These are phyloP conservation scores for Tetanocera ferruginea DNA, from an alignment of 2,888 invertebrate species.

Conservation along the genomic window DNA sequence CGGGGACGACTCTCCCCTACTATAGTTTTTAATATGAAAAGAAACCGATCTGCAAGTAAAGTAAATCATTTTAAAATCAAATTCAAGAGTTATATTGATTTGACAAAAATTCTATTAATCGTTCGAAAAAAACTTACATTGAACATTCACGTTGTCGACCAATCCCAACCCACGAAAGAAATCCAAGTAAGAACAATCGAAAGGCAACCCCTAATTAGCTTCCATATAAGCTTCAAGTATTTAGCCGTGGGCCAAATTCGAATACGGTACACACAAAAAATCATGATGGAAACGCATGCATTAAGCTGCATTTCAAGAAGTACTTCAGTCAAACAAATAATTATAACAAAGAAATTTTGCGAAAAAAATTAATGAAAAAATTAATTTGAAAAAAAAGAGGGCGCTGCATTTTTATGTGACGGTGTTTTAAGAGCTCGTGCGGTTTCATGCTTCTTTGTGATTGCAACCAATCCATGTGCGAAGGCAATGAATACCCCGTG, in stretches of 20 bases:
- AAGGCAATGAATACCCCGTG: background rate
- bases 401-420: background rate
- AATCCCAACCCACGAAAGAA: no score
- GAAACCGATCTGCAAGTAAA: no score
- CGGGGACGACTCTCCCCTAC: no score
- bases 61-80: no score
- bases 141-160: no score
- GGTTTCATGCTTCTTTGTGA: conserved; percentile 1
- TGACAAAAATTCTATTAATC: no score
- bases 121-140: no score
- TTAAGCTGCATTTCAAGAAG: conserved; percentile 8
- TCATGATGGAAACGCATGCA: background rate
- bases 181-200: background rate
- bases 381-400: background rate
- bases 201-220: background rate
- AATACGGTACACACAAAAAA: background rate
- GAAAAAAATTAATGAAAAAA: background rate
- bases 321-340: background rate
- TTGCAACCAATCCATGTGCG: conserved; percentile 9
- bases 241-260: background rate
- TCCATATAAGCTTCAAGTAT: background rate
- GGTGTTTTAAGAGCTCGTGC: conserved; percentile 11
- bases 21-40: no score
- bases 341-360: background rate
- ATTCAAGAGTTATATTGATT: no score